Percentiles rank a stretch among this genome's conserved stretches.
These are phyloP conservation scores for Cherax quadricarinatus DNA, from an alignment of 1,140 invertebrate species.

Conservation along the genomic window DNA sequence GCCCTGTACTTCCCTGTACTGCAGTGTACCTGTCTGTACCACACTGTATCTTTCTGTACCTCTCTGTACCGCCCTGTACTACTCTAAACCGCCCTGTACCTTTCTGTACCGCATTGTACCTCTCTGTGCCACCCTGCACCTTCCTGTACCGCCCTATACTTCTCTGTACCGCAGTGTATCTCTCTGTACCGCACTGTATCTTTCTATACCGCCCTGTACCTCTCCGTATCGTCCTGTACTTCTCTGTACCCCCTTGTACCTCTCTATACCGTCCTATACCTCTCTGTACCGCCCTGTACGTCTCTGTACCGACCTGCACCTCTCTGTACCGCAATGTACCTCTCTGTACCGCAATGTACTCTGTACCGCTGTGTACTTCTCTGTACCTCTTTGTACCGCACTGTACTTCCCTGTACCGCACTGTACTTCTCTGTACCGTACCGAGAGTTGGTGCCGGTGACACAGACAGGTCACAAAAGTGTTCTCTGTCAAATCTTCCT, in stretches of 20 bases:
- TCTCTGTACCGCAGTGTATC: not conserved
- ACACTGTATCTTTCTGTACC: not conserved
- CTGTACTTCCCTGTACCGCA: not conserved
- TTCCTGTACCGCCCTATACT: no score
- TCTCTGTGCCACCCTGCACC: not conserved
- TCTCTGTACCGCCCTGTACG: not conserved
- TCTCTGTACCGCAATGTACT: not conserved
- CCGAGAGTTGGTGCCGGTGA: no score
- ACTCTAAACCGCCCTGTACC: not conserved
- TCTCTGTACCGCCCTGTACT: not conserved
- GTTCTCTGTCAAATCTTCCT: no score
- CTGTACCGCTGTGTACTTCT: not conserved
- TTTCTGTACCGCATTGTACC: not conserved
- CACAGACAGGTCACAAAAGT: no score
- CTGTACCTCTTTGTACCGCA: not conserved
- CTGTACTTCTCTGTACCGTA: not conserved
- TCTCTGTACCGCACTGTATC: not conserved
- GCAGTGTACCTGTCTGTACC: not conserved
- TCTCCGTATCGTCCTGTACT: no score
- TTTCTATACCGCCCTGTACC: not conserved
- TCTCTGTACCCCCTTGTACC: not conserved
- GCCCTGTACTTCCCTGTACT: not conserved
- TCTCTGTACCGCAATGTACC: not conserved
- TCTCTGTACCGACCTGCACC: not conserved
- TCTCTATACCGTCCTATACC: not conserved